phyloP scores from a whole-genome alignment of 2,113 vertebrate species.

The Muscicapa adusta region DNA sequence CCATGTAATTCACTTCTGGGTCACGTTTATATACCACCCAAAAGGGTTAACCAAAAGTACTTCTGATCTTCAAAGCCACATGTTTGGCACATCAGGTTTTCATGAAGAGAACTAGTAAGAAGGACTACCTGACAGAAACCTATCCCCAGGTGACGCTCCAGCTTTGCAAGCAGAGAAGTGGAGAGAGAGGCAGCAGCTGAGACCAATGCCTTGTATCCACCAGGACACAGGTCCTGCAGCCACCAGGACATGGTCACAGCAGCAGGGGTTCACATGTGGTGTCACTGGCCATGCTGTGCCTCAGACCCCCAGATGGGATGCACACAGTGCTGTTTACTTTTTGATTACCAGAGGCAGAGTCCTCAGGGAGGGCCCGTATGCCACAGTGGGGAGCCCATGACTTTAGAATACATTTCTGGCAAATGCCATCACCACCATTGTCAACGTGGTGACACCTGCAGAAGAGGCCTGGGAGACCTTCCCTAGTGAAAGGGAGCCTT shows the following conservation, averaged over 20 bases:
- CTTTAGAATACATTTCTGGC: background rate
- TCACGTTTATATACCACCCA: background rate
- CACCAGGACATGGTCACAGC: background rate
- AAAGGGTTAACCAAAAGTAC: background rate
- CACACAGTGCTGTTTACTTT: background rate
- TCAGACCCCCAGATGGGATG: background rate
- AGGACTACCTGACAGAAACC: background rate
- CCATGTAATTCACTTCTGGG: background rate
- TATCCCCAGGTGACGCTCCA: background rate
- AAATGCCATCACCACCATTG: background rate
- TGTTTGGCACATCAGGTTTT: background rate
- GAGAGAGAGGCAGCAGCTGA: fast-evolving
- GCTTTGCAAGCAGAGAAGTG: background rate
- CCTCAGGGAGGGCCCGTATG: too few relatives aligned
- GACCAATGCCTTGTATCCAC: background rate
- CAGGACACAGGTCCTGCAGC: background rate
- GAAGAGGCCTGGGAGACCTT: background rate
- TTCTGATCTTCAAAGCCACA: background rate
- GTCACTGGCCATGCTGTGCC: background rate
- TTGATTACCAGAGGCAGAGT: background rate
- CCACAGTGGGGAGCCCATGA: background rate
- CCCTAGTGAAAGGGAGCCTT: background rate
- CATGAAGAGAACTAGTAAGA: background rate
- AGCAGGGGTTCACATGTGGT: background rate
- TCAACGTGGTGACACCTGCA: fast-evolving